Conservation (phyloP, 2,113 vertebrate species). For the Saguinus imperator region DNA sequence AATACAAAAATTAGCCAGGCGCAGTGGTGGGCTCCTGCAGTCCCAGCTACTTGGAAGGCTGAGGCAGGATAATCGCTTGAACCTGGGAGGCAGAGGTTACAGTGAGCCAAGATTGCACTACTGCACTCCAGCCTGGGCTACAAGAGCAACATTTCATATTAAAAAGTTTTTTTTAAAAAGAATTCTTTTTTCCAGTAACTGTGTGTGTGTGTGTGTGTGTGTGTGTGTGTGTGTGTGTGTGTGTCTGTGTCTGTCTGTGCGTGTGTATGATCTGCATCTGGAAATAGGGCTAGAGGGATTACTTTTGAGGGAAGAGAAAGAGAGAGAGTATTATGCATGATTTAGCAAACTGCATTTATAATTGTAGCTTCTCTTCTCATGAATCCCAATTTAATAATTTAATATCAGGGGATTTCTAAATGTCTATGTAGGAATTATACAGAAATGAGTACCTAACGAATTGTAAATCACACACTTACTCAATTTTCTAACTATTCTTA, state of each 20-base stretch:
- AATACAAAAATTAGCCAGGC: too few species aligned
- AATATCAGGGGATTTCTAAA: background rate
- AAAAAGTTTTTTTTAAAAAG: background rate
- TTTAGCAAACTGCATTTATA: background rate
- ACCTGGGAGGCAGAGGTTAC: too few species aligned
- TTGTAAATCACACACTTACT: background rate
- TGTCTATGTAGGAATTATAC: background rate
- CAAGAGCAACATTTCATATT: too few species aligned
- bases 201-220: background rate
- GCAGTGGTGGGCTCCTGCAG: too few species aligned
- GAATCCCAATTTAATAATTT: background rate
- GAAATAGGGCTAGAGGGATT: background rate
- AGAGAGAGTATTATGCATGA: background rate
- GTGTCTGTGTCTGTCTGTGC: background rate
- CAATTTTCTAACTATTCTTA: constrained; percentile 28
- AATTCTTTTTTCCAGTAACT: background rate
- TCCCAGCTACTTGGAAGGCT: too few species aligned
- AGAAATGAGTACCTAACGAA: background rate
- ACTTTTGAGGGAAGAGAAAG: background rate
- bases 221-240: background rate
- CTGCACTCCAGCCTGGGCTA: too few species aligned
- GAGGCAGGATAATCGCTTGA: too few species aligned
- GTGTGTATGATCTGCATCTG: background rate
- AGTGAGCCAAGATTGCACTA: too few species aligned
- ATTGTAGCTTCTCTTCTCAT: background rate